A percentile compares a stretch with the other conserved stretches of the same genome.
Evolutionary conservation across 2,797 vertebrate genomes (phyloP).

Genomic region (Xenopus petersii): DNA sequence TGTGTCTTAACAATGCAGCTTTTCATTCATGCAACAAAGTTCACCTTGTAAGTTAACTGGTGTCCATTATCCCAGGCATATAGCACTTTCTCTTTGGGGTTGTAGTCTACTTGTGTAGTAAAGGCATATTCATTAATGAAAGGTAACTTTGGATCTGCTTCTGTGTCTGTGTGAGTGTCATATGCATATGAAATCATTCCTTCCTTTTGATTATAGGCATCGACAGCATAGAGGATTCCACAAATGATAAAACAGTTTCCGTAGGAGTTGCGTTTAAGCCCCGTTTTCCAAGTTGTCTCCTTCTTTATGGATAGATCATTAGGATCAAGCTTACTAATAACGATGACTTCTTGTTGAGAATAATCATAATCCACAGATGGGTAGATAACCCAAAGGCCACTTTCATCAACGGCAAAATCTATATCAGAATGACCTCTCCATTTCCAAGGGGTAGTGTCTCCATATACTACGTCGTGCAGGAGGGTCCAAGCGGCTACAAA

Average conservation of each 20-base stretch:
- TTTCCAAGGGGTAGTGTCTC: slow-evolving; percentile 94
- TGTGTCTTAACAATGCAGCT: slow-evolving; percentile 29
- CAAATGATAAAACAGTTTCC: slow-evolving; percentile 97
- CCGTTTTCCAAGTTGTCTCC: slow-evolving; percentile 90
- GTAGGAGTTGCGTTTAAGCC: slow-evolving; percentile 84
- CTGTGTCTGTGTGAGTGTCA: slow-evolving; percentile 90
- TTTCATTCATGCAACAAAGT: slow-evolving; percentile 77
- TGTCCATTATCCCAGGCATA: slow-evolving; percentile 97
- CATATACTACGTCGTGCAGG: slow-evolving; percentile 87
- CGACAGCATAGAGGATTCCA: slow-evolving; percentile 88
- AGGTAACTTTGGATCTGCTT: slow-evolving; percentile 80
- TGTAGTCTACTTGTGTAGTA: slow-evolving; percentile 96
- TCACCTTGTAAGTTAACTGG: slow-evolving; percentile 86
- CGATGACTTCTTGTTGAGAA: slow-evolving; percentile 84
- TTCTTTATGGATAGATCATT: slow-evolving; percentile 84
- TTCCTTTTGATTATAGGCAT: slow-evolving; percentile 85
- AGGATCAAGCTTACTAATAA: slow-evolving; percentile 89
- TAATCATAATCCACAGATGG: slow-evolving; percentile 83
- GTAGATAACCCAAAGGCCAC: slow-evolving; percentile 96
- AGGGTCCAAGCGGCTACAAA: slow-evolving; percentile 90
- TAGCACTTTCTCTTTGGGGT: slow-evolving; percentile 90
- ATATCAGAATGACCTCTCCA: slow-evolving; percentile 96
- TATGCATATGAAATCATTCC: slow-evolving; percentile 90
- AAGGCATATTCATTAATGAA: slow-evolving; percentile 87
- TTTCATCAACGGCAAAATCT: slow-evolving; percentile 94